These are phyloP conservation scores for Ormyrus nitidulus DNA, from an alignment of 2,888 invertebrate species.

Conservation along the genomic window DNA sequence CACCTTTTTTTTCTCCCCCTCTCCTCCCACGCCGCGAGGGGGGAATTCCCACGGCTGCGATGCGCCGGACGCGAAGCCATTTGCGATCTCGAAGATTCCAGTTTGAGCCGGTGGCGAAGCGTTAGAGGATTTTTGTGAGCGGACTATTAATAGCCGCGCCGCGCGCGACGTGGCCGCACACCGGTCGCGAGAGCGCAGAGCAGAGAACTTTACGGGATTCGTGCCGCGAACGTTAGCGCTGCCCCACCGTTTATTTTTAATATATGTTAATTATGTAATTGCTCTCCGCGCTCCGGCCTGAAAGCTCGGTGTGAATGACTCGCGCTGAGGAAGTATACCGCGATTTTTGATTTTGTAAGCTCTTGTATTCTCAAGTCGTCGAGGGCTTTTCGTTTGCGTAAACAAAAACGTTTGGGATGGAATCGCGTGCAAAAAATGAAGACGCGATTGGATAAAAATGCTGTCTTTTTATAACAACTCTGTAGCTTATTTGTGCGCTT, in stretches of 20 bases:
- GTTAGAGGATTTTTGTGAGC: neutral
- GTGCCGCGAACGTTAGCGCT: neutral
- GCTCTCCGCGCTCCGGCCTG: neutral
- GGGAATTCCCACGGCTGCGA: slow-evolving; percentile 10
- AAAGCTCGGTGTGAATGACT: no score
- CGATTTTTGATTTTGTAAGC: no score
- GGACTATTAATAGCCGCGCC: neutral
- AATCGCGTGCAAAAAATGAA: no score
- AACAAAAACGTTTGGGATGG: no score
- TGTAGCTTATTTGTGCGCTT: no score
- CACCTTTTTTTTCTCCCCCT: neutral
- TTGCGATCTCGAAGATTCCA: slow-evolving; percentile 44
- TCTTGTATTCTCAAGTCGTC: no score
- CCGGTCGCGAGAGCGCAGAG: neutral
- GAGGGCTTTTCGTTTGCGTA: no score
- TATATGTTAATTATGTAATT: slow-evolving; percentile 42
- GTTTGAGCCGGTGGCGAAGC: slow-evolving; percentile 18
- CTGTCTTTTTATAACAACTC: no score
- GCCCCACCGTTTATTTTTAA: slow-evolving; percentile 31
- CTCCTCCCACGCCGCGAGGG: neutral
- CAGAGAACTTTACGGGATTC: slow-evolving; percentile 9
- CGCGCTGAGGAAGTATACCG: no score
- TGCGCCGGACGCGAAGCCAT: slow-evolving; percentile 3
- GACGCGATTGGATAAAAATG: no score
- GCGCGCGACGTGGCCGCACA: neutral